Base-by-base conservation (phyloP, 2,888 invertebrate species). In the Slavum lentiscoides region DNA sequence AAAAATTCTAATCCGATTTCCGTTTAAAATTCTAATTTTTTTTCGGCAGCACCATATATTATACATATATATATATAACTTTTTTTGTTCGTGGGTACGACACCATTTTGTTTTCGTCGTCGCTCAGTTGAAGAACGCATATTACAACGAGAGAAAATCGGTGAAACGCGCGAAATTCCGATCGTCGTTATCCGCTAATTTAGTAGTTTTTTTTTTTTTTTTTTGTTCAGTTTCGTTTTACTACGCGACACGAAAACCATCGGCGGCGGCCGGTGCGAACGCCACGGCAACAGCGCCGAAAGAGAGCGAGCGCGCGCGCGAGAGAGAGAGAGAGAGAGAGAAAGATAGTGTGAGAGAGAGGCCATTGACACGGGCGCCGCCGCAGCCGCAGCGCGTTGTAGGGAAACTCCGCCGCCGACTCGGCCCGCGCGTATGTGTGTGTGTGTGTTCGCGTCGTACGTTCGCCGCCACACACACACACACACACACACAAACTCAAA, bases 341-440 rank as follows among this genome's bases (percentile, higher is more conserved):
- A 43, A 7, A 43, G 43, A 43, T 2, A 76, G 76, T 68, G 76
- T 68, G 49, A 49, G 49, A 76, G 61, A 76, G 68, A 76, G 76
- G 76, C 76, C 76, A 77, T 69, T 77, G 76, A 77, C 76, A 77
- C 69, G 69, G 69, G 69, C 53, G 62, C 59, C 68, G 75, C 58
- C 67, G 68, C n/a, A 9, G 2, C 8, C 19, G 1, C 7, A 7
- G 67, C 67, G 53, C 30, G 61, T 37, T 69, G 53, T 61, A 69
- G 69, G 69, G 76, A 77, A 77, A 77, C 76, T 77, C 37, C 15
- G 49, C 30, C 73, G 21, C 23, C 43, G 17, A 49, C 13, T 49
- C 3, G 8, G 49, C 49, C 49, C 15, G 49, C 49, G 11, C 49
- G 9, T 37, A 13, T 49, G 11, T 49, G 11, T 49, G 23, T 55